These are phyloP conservation scores for Pampusana beccarii DNA, from an alignment of 2,113 vertebrate species.

Conservation along the genomic window DNA sequence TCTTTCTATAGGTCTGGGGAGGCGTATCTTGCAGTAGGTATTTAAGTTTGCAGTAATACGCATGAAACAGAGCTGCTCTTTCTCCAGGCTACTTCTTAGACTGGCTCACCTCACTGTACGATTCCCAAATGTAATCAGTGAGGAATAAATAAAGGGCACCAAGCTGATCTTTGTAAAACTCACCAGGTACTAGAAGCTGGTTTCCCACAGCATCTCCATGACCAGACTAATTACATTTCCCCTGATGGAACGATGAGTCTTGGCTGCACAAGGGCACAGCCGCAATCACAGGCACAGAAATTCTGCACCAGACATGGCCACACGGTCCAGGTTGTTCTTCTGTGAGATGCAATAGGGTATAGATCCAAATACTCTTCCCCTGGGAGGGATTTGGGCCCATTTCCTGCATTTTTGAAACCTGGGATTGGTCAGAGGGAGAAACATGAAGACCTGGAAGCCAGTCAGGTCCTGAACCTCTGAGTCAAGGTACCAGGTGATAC, in stretches of 20 bases:
- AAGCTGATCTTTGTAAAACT: not conserved
- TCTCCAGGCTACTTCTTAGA: not conserved
- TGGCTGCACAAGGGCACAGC: not conserved
- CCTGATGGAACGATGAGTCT: rapidly evolving
- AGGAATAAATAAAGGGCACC: not conserved
- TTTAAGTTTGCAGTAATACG: not conserved
- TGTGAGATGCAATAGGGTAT: not conserved
- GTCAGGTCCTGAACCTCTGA: not conserved
- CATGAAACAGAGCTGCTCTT: rapidly evolving
- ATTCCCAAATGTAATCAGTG: not conserved
- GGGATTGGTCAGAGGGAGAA: not conserved
- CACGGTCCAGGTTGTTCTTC: not conserved
- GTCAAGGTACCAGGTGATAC: not conserved
- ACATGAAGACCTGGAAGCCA: not conserved
- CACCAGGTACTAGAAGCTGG: not conserved
- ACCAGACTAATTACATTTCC: not conserved
- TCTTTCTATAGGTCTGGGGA: not conserved
- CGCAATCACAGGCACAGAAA: not conserved
- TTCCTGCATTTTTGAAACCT: not conserved
- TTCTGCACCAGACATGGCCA: not conserved
- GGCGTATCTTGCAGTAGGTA: not conserved
- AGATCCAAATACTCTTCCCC: not conserved
- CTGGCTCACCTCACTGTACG: not conserved
- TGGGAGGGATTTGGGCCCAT: not conserved
- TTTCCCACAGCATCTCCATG: not conserved